Conservation (phyloP, 92 coral and sea anemone genomes). For the Epizoanthus rinbou region DNA sequence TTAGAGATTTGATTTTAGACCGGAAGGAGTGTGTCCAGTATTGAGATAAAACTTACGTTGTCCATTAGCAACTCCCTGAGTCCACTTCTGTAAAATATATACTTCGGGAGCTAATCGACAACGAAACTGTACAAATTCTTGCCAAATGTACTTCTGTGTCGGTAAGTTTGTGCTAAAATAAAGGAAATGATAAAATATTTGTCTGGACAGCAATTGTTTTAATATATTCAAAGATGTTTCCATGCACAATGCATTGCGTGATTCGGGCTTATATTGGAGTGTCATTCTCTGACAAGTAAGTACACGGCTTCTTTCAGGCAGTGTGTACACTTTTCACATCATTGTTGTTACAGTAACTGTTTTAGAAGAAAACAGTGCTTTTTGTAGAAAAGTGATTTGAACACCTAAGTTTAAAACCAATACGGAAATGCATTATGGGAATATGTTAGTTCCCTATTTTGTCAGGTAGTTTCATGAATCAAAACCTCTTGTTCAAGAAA, state of each 20-base stretch:
- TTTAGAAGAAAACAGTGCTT: too few relatives aligned
- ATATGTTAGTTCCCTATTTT: too few relatives aligned
- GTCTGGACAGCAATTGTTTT: constrained; percentile 41
- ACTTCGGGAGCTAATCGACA: constrained; percentile 36
- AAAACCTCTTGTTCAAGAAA: background rate
- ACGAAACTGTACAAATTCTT: constrained; percentile 81
- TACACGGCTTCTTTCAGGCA: too few relatives aligned
- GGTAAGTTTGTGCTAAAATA: constrained; percentile 95
- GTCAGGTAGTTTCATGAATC: too few relatives aligned
- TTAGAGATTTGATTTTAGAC: constrained; percentile 70
- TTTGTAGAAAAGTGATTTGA: too few relatives aligned
- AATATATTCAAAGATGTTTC: background rate
- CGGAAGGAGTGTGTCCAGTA: constrained; percentile 41
- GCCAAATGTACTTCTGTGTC: constrained; percentile 75
- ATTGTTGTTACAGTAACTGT: too few relatives aligned
- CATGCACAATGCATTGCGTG: background rate
- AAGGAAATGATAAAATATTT: constrained; percentile 57
- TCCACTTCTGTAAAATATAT: constrained; percentile 83
- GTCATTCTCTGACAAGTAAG: too few relatives aligned
- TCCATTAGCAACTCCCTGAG: constrained; percentile 50
- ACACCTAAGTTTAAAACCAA: too few relatives aligned
- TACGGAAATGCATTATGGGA: too few relatives aligned
- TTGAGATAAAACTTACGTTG: constrained; percentile 39
- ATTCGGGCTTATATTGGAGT: too few relatives aligned
- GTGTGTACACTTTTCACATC: too few relatives aligned